Conservation (phyloP, 2,113 vertebrate species). For the Meriones unguiculatus region DNA sequence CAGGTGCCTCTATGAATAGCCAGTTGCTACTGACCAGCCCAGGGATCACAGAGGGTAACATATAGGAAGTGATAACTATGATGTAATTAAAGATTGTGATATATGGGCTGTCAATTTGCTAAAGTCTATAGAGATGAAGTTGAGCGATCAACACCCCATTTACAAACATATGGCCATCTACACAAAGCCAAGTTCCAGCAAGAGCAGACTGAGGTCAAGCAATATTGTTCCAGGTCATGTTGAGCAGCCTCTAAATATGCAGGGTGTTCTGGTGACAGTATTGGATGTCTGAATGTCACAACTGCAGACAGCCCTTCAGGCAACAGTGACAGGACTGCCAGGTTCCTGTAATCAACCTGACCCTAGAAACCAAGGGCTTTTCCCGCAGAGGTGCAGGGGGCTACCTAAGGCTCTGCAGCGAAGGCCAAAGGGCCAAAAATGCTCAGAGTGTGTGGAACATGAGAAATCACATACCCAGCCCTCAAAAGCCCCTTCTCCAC, state of each 20-base stretch:
- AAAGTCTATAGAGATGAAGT: not conserved
- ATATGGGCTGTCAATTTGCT: not conserved
- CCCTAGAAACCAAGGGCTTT: conserved; percentile 32
- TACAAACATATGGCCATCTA: not conserved
- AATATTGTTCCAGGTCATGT: not conserved
- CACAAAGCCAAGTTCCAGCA: not conserved
- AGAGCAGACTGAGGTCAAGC: not conserved
- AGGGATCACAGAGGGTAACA: not conserved
- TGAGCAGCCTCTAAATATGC: not conserved
- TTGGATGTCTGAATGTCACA: not conserved
- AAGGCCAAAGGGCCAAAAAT: not conserved
- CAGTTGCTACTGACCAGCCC: not conserved
- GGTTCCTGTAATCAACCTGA: conserved; percentile 4
- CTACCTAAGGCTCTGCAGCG: not conserved
- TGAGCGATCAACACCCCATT: not conserved
- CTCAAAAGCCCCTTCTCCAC: not conserved
- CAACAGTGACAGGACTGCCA: not conserved
- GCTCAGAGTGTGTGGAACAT: not conserved
- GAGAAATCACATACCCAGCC: not conserved
- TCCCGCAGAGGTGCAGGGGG: not conserved
- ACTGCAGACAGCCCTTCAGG: not conserved
- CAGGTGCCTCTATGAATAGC: accelerated
- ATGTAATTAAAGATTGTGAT: not conserved
- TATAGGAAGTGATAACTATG: not conserved
- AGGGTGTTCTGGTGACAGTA: not conserved